Base-by-base conservation (phyloP, 1,140 invertebrate genomes). In the Euwallacea fornicatus region DNA sequence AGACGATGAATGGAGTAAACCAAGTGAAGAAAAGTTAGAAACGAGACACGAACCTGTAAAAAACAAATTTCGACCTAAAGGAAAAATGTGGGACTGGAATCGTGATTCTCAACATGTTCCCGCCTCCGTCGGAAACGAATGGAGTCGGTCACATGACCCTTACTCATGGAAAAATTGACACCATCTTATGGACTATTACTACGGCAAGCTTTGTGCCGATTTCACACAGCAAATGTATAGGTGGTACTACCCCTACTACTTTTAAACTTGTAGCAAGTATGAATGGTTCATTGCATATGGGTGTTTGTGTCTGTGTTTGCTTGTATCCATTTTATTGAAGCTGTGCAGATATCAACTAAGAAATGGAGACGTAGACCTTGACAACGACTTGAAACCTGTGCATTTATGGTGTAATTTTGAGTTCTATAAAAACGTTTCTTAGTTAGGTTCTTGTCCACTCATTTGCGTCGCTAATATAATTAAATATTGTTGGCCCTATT, bases 61-160 rank as follows among this genome's bases (percentile, higher is more conserved):
- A n/a, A 76, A 79, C 1, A 82, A 83, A 61, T 82, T 91, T 81
- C 82, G 88, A 74, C 89, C 89, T 2, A 91, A 91, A 78, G 89
- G 89, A 47, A 91, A 91, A 78, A 88, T 89, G 75, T 91, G 90
- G 90, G 88, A 91, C 81, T 91, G 89, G 86, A 85, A 85, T 67
- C 80, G 80, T 65, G 75, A 78, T 11, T 55, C 68, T 2, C 68
- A 63, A 42, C 60, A 63, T n/a, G 60, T 69, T 21, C 59, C 61
- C 21, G 66, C 71, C 15, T 15, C 69, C 13, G 43, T 73, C 7
- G 58, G 21, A 42, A 72, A 73, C 60, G 71, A 73, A 68, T 75
- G 71, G 71, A 69, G 73, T 41, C 72, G 74, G 58, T 66, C 68
- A 53, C 73, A 73, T 56, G 73, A 76, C 59, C 69, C 69, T 15